Evolutionary conservation across 2,888 invertebrate species (phyloP).

Genomic region (Zygogramma bicolorata): DNA sequence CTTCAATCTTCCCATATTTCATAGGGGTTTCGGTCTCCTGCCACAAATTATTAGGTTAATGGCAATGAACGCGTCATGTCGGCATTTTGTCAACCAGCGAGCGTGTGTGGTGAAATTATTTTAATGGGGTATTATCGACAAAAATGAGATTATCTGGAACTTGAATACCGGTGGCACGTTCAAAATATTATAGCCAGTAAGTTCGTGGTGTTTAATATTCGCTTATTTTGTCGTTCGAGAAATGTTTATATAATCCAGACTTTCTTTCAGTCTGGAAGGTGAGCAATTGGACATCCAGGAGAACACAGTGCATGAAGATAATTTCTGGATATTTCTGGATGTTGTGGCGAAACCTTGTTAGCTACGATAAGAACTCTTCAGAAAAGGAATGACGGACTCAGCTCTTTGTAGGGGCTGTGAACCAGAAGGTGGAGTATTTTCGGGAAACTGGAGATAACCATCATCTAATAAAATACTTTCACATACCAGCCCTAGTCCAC

Average conservation of each 20-base stretch:
- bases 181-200: background rate
- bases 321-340: too few species aligned
- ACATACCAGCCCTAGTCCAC: too few species aligned
- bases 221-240: background rate
- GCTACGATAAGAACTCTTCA: too few species aligned
- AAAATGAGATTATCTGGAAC: background rate
- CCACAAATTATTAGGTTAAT: background rate
- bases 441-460: too few species aligned
- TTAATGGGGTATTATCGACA: background rate
- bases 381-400: too few species aligned
- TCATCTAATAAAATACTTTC: too few species aligned
- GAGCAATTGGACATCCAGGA: too few species aligned
- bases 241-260: background rate
- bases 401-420: too few species aligned
- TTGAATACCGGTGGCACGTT: background rate
- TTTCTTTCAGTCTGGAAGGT: too few species aligned
- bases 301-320: too few species aligned
- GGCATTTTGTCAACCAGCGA: background rate
- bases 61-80: background rate
- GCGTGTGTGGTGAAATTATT: conserved; percentile 5
- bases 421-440: too few species aligned
- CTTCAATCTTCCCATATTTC: conserved; percentile 8
- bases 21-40: background rate
- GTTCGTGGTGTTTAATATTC: background rate
- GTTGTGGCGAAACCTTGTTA: too few species aligned